Evolutionary conservation across 2,113 vertebrate species (phyloP), one percentile per base, ranked within the genome.

Genomic region (Taurulus bubalis): DNA sequence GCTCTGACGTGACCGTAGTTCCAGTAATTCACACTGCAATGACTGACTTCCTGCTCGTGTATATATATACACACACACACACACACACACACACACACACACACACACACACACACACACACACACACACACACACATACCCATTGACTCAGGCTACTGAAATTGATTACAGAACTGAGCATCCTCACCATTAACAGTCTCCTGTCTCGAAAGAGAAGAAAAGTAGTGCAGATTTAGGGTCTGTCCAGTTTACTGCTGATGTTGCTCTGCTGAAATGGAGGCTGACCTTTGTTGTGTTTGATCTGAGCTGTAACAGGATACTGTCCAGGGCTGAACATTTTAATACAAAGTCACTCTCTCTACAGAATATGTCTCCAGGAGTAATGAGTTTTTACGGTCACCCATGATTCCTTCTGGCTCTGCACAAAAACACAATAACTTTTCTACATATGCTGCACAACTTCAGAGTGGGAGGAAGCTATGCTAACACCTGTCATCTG

Each of bases 121-220:
- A 70, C 10, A 79, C 51, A 28, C 55, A 53, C 45, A 26, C 15
- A 51, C 16, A 55, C 1, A 26, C 28, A 45, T 8, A 67, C 53
- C 36, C 15, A 75, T 71, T 75, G 79, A 86, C 59, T 77, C 81
- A 77, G 47, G 49, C 30, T 14, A 8, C 76, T 70, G 36, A 56
- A 85, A 89, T 92, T 89, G 85, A 87, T 92, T 80, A 72, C 51
- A 88, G 74, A 70, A 34, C 71, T 42, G 18, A 42, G 51, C 38
- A 83, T 12, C 74, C 84, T 84, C 75, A 73, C 47, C 66, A 75
- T 78, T 71, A 47, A 83, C 18, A 40, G 69, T 66, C 22, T 77
- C 28, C n/a, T 16, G 16, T 71, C 64, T 53, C 30, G 0, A 14
- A 30, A 68, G 10, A 55, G 49, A 77, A 51, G 51, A 77, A 59